phyloP scores from a whole-genome alignment of 2,888 invertebrate genomes.

The Monopis laevigella region DNA sequence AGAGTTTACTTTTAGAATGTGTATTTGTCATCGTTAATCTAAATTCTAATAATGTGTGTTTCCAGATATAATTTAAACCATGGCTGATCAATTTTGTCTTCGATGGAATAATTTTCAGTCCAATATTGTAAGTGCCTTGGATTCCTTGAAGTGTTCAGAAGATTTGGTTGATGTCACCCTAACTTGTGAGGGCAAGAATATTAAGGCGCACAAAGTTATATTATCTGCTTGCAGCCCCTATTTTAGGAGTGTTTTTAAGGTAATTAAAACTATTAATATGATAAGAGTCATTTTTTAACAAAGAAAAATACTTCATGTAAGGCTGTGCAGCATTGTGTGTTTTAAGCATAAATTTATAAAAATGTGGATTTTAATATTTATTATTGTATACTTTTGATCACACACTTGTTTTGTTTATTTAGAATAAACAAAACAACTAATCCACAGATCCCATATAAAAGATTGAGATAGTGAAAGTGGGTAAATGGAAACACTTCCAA shows the following conservation, averaged over 20 bases:
- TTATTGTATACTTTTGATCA: too few relatives aligned
- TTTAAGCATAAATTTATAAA: too few relatives aligned
- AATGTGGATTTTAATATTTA: too few relatives aligned
- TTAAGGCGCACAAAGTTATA: conserved; percentile 80
- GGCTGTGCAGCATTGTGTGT: too few relatives aligned
- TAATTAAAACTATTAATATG: conserved; percentile 55
- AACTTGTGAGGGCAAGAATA: conserved; percentile 75
- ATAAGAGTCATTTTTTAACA: too few relatives aligned
- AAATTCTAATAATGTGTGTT: neutral
- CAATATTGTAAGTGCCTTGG: conserved; percentile 74
- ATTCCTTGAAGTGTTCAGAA: conserved; percentile 74
- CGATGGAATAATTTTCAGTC: conserved; percentile 80
- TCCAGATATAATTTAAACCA: conserved; percentile 23
- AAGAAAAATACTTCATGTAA: too few relatives aligned
- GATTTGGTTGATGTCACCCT: conserved; percentile 78
- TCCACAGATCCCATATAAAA: too few relatives aligned
- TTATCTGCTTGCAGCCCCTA: conserved; percentile 80
- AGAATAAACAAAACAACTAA: too few relatives aligned
- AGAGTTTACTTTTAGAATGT: too few relatives aligned
- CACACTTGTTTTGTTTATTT: too few relatives aligned
- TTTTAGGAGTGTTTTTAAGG: conserved; percentile 79
- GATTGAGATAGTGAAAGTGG: too few relatives aligned
- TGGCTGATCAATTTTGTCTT: conserved; percentile 76
- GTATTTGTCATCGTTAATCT: neutral
- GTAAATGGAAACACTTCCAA: too few relatives aligned